Percentiles rank a stretch among this genome's conserved stretches.
Conservation (phyloP, 1,140 invertebrate species). For the Zaprionus taronus region DNA sequence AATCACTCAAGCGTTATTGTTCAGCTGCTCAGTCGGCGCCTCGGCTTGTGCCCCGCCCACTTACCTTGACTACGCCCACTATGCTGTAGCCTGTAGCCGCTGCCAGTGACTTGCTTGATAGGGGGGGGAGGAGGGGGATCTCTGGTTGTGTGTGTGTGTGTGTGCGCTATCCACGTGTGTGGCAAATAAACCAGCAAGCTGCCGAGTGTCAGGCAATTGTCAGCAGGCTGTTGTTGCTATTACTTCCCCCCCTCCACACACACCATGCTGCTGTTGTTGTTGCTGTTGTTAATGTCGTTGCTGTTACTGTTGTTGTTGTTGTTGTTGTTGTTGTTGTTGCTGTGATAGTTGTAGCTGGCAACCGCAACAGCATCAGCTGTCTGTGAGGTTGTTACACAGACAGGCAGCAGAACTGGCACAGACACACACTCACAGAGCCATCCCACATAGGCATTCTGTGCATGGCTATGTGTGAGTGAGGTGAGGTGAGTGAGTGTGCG, state of each 20-base stretch:
- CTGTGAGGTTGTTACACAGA: constrained; percentile 74
- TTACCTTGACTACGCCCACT: constrained; percentile 10
- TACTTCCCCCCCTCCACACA: neutral
- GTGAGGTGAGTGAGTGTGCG: neutral
- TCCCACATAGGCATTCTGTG: neutral
- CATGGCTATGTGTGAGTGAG: neutral
- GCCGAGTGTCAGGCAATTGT: constrained; percentile 78
- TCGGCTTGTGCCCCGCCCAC: constrained; percentile 28
- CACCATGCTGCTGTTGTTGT: neutral
- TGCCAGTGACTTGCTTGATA: constrained; percentile 52
- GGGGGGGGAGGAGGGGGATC: neutral
- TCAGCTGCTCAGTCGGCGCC: constrained; percentile 69
- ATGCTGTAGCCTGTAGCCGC: neutral
- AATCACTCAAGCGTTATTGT: constrained; percentile 84
- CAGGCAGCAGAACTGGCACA: constrained; percentile 34
- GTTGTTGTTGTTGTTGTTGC: constrained; percentile 50
- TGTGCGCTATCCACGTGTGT: constrained; percentile 60
- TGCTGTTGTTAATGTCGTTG: constrained; percentile 28
- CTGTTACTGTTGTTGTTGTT: constrained; percentile 14
- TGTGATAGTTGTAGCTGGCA: constrained; percentile 75
- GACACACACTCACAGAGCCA: constrained; percentile 1
- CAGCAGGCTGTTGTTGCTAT: constrained; percentile 45
- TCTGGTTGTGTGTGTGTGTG: constrained; percentile 20
- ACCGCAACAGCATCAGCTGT: constrained; percentile 80
- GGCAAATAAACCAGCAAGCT: constrained; percentile 70